Percentiles rank a stretch among this genome's conserved stretches.
phyloP scores from a whole-genome alignment of 2,888 invertebrate genomes.

The Amiota minor region DNA sequence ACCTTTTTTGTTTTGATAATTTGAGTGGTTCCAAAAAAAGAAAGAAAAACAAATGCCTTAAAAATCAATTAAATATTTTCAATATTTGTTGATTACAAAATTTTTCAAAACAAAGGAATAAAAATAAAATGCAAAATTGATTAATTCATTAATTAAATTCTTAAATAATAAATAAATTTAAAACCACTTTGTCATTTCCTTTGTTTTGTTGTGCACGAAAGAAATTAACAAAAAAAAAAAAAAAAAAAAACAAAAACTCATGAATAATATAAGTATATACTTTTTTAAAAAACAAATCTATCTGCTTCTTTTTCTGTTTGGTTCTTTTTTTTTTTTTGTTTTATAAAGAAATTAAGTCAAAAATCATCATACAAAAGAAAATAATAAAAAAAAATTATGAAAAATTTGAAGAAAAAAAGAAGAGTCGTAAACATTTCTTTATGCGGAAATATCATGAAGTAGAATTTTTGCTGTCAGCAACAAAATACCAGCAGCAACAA shows the following conservation, averaged over 20 bases:
- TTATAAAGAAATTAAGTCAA: conserved; percentile 29
- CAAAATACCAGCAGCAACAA: background rate
- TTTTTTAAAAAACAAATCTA: no score
- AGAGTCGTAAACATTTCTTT: conserved; percentile 54
- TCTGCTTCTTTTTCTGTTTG: no score
- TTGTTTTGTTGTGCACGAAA: background rate
- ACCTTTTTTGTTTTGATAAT: no score
- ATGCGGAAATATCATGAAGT: conserved; percentile 62
- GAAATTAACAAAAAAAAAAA: conserved; percentile 1
- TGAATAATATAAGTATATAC: no score
- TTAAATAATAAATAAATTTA: no score
- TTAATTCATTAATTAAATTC: background rate
- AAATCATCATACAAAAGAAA: conserved; percentile 31
- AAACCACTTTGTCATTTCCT: background rate
- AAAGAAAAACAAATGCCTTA: no score
- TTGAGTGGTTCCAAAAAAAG: no score
- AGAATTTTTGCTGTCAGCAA: conserved; percentile 41
- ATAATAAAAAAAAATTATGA: conserved; percentile 34
- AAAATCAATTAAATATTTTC: background rate
- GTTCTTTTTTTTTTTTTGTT: conserved; percentile 3
- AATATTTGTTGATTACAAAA: conserved; percentile 7
- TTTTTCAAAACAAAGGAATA: background rate
- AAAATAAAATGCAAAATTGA: background rate
- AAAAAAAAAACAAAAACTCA: no score
- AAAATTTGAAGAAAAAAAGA: conserved; percentile 42